Base-by-base conservation (phyloP, 2,888 invertebrate genomes). In the Gerris lacustris region DNA sequence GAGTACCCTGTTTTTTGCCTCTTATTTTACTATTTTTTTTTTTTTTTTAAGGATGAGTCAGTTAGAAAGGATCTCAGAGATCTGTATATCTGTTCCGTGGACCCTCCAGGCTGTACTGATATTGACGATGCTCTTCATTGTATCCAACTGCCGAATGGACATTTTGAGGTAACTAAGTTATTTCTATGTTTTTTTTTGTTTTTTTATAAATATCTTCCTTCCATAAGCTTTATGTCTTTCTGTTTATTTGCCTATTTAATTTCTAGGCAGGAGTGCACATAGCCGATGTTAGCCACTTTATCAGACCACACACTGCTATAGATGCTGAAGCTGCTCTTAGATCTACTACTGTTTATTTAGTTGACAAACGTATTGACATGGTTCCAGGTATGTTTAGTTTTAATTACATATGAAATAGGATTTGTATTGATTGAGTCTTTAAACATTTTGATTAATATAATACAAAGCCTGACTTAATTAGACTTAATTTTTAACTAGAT, bases 41-140 rank as follows among this genome's bases (percentile, higher is more conserved):
- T 31, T 31, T 31, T 31, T 31, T 31, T 31, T 31, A 31, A 92
- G 89, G 93, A 94, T 79, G 83, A 89, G 72, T 84, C 85, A 43
- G 87, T 86, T 76, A 86, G 98, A 43, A 87, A 86, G 9, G 96
- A 99, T 80, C 83, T 99, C 1, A 87, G 97, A 11, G 85, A 91
- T 70, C 79, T 95, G 5, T 87, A 88, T 77, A 88, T 99, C 66
- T 98, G 96, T 78, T 96, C 96, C 0, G 96, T 98, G 0, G 97
- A 98, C 84, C 98, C 98, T 5, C 95, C 96, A 0, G 98, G 98
- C 0, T 99, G 98, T 80, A 99, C 98, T 0, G 99, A 99, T 80
- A 98, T 99, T 74, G 99, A 99, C 79, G 99, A 99, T 80, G 98
- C 99, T 0, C 82, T 99, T 2, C 99, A 99, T 81, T 96, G 96